These are phyloP conservation scores for Eulemur mongoz DNA, from an alignment of 2,797 vertebrate genomes.

Conservation along the genomic window DNA sequence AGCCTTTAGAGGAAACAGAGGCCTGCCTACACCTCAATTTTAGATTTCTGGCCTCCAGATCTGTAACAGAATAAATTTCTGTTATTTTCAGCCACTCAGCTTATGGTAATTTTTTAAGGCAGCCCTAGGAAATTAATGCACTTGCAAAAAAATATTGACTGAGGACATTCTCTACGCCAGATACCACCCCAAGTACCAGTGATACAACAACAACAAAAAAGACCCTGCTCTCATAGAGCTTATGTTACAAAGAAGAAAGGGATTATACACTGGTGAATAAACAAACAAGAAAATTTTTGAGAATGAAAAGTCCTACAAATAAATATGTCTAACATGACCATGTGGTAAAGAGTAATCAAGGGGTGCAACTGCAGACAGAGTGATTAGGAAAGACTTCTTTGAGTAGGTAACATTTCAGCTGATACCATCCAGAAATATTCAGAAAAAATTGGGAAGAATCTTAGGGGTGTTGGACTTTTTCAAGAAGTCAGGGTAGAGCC, in stretches of 20 bases:
- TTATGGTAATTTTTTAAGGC: neutral
- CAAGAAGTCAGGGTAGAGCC: neutral
- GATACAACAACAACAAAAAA: neutral
- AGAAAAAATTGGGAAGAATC: neutral
- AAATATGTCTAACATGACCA: neutral
- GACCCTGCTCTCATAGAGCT: neutral
- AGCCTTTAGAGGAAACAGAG: neutral
- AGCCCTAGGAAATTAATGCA: neutral
- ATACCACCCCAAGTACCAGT: neutral
- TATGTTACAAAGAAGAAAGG: neutral
- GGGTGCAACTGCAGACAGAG: neutral
- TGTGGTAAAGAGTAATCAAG: neutral
- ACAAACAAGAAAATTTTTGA: neutral
- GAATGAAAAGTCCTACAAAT: neutral
- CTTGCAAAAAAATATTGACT: neutral
- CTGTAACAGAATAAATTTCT: neutral
- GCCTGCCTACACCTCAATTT: neutral
- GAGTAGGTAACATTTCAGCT: neutral
- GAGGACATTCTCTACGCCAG: neutral
- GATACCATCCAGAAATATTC: neutral
- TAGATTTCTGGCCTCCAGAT: neutral
- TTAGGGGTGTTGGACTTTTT: neutral
- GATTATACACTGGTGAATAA: neutral
- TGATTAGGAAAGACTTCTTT: neutral
- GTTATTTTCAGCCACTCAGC: neutral